These are phyloP conservation scores for Malaclemys terrapin DNA, from an alignment of 2,113 vertebrate species.

Conservation along the genomic window DNA sequence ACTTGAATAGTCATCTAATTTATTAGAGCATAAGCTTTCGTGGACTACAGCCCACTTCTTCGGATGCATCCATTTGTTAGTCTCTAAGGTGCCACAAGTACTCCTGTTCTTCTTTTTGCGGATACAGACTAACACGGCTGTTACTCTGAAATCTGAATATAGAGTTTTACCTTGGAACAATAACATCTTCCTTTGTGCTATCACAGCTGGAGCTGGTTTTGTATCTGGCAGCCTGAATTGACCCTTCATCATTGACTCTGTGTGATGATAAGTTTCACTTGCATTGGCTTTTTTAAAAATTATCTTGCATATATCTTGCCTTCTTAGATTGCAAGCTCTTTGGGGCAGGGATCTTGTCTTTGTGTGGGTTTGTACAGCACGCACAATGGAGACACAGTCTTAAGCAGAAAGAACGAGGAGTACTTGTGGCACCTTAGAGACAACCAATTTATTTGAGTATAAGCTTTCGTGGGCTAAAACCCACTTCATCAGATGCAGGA, in stretches of 20 bases:
- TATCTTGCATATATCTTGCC: not conserved
- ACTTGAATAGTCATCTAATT: too few relatives aligned
- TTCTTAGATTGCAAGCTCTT: not conserved
- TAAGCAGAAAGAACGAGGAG: not conserved
- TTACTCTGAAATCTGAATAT: too few relatives aligned
- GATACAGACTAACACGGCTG: too few relatives aligned
- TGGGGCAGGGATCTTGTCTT: not conserved
- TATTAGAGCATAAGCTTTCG: too few relatives aligned
- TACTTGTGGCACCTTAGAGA: too few relatives aligned
- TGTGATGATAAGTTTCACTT: not conserved
- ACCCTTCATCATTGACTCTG: not conserved
- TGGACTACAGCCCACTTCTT: too few relatives aligned
- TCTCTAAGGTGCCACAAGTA: too few relatives aligned
- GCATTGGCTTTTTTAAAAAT: not conserved
- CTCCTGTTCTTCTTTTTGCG: too few relatives aligned
- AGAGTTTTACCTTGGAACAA: not conserved
- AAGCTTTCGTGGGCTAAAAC: too few relatives aligned
- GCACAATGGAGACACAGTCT: not conserved
- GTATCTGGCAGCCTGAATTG: not conserved
- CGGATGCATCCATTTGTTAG: too few relatives aligned
- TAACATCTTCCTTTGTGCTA: not conserved
- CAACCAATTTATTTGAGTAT: too few relatives aligned
- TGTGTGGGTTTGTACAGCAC: accelerated
- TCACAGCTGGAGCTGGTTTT: not conserved
- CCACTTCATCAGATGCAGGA: not conserved